These are phyloP conservation scores for Epinotia bilunana DNA, from an alignment of 2,888 invertebrate species.

Conservation along the genomic window DNA sequence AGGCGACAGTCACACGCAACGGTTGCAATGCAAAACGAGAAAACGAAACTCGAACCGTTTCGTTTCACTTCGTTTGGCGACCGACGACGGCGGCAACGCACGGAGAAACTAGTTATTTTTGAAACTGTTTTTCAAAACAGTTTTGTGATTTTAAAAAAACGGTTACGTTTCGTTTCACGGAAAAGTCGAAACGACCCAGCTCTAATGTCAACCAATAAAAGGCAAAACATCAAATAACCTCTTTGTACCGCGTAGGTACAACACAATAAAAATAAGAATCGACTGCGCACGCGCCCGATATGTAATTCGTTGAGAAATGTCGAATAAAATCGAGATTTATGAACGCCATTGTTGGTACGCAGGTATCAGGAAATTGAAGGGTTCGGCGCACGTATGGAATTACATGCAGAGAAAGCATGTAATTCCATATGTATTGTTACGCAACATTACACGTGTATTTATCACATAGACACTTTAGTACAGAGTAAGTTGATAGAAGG, in stretches of 20 bases:
- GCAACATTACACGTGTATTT: conserved; percentile 7
- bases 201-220: background rate
- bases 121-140: too few species aligned
- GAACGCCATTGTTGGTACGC: conserved; percentile 37
- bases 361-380: conserved; percentile 42
- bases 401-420: conserved; percentile 28
- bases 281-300: conserved; percentile 14
- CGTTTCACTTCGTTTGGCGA: too few species aligned
- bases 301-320: conserved; percentile 37
- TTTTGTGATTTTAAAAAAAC: too few species aligned
- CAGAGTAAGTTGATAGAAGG: background rate
- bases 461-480: conserved; percentile 12
- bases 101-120: too few species aligned
- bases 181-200: too few species aligned
- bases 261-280: conserved; percentile 20
- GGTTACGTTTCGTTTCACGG: too few species aligned
- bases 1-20: too few species aligned
- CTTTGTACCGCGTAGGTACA: conserved; percentile 1
- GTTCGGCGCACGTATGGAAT: conserved; percentile 33
- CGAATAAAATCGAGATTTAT: conserved; percentile 42
- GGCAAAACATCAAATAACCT: conserved; percentile 8
- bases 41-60: too few species aligned
- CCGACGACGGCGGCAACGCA: too few species aligned
- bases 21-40: too few species aligned
- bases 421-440: conserved; percentile 32